Base-by-base conservation (phyloP, 2,888 invertebrate species). In the Drosophila melanocephala region DNA sequence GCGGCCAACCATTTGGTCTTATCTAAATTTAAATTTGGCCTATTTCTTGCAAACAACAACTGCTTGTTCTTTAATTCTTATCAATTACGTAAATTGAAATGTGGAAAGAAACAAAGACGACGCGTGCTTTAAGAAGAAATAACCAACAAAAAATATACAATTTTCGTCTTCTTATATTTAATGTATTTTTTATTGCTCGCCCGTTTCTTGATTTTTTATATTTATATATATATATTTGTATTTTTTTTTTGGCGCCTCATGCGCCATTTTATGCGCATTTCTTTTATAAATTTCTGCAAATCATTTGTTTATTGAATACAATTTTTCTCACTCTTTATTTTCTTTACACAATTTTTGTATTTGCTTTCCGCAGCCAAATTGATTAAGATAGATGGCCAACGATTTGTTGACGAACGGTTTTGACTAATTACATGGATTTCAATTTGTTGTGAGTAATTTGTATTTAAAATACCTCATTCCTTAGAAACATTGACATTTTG, bases 21-120 rank as follows among this genome's bases (percentile, higher is more conserved):
- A 77, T 87, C 89, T 87, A 89, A 86, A 87, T 87, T 79, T 89
- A 87, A 84, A 84, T 89, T 85, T 87, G 87, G 86, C 87, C 87
- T 81, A 89, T 84, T 87, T 87, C n/a, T 39, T 39, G 56, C 28
- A 16, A 47, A 16, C 47, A 47, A 9, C 47, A 47, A 47, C 47
- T 75, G 62, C 75, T 62, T 58, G 35, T 65, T 52, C 69, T 72
- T 72, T 47, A 60, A 65, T 75, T 86, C 81, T 87, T 87, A 87
- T 87, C 87, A 89, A 79, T 87, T 89, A 77, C 86, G 89, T 89
- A 84, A 87, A 89, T 79, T 68, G 10, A 77, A 79, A 53, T 55
- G 59, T 72, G 56, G 56, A 69, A 65, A 64, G 60, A 52, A 79
- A 72, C 56, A 72, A 70, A 75, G 65, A 68, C 61, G 39, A 68